Conservation (phyloP, 2,888 invertebrate species). For the Apamea crenata region DNA sequence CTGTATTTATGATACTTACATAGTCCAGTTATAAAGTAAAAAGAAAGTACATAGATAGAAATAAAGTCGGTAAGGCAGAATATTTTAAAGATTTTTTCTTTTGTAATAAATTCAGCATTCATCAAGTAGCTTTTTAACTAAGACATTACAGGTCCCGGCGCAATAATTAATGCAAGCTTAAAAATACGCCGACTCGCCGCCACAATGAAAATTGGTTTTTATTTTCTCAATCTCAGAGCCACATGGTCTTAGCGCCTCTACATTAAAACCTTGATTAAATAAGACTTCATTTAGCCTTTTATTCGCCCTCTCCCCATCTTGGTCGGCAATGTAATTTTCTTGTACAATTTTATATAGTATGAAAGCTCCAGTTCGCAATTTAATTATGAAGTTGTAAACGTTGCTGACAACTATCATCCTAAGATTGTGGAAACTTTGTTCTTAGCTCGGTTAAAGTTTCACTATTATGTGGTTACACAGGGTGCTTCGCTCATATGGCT, state of each 20-base stretch:
- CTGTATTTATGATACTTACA: conserved; percentile 8
- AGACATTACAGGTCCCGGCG: not conserved
- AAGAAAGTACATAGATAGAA: not conserved
- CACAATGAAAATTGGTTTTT: conserved; percentile 36
- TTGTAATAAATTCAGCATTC: too few relatives aligned
- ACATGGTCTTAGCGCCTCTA: conserved; percentile 19
- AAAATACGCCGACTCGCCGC: not conserved
- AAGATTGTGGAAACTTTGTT: conserved; percentile 47
- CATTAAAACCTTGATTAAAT: conserved; percentile 38
- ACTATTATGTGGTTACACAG: conserved; percentile 23
- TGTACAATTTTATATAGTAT: conserved; percentile 15
- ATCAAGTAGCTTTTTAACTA: conserved; percentile 5
- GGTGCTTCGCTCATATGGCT: conserved; percentile 12
- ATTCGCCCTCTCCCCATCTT: conserved; percentile 14
- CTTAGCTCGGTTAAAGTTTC: conserved; percentile 47
- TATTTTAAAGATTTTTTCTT: too few relatives aligned
- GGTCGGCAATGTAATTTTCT: conserved; percentile 38
- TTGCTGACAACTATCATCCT: conserved; percentile 38
- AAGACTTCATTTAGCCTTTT: conserved; percentile 33
- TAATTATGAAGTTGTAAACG: conserved; percentile 53
- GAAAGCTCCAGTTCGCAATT: conserved; percentile 37
- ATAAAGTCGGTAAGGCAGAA: not conserved
- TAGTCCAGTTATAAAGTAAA: not conserved
- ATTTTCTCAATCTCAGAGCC: conserved; percentile 15
- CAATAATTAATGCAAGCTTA: conserved; percentile 8